These are phyloP conservation scores for Eledona agricola DNA, from an alignment of 2,888 invertebrate genomes.

Conservation along the genomic window DNA sequence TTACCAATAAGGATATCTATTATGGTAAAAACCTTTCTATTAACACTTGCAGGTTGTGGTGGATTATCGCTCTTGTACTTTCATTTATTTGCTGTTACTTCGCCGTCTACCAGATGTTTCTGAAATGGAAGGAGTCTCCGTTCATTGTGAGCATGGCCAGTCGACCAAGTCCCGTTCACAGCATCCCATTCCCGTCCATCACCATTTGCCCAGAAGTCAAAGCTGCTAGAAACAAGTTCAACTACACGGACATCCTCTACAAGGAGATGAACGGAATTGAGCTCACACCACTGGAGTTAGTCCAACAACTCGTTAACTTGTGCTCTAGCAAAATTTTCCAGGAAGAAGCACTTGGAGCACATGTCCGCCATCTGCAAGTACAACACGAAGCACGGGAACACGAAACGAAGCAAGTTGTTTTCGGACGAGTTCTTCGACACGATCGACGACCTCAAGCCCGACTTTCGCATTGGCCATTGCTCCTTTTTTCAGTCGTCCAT, in stretches of 20 bases:
- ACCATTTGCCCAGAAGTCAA: slow-evolving; percentile 44
- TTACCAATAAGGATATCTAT: no score
- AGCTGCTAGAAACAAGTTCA: slow-evolving; percentile 30
- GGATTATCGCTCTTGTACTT: slow-evolving; percentile 61
- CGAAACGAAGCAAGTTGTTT: neutral
- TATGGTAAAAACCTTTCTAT: no score
- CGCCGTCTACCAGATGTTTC: slow-evolving; percentile 71
- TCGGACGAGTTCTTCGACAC: neutral
- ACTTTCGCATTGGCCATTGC: slow-evolving; percentile 35
- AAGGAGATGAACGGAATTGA: slow-evolving; percentile 24
- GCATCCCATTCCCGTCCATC: slow-evolving; percentile 61
- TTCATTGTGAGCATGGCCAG: slow-evolving; percentile 78
- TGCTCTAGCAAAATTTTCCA: neutral
- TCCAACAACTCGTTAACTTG: slow-evolving; percentile 8
- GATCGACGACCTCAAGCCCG: slow-evolving; percentile 32
- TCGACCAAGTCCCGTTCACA: slow-evolving; percentile 71
- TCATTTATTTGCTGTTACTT: slow-evolving; percentile 65
- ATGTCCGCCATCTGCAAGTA: neutral
- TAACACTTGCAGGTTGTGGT: slow-evolving; percentile 70
- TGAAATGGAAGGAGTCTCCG: slow-evolving; percentile 74
- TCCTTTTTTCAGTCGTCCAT: no score
- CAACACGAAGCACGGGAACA: no score
- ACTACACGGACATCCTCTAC: slow-evolving; percentile 32
- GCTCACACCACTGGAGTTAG: slow-evolving; percentile 36
- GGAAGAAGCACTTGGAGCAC: neutral